Conservation (phyloP, 2,797 vertebrate species). For the Poeciliopsis presidionis region DNA sequence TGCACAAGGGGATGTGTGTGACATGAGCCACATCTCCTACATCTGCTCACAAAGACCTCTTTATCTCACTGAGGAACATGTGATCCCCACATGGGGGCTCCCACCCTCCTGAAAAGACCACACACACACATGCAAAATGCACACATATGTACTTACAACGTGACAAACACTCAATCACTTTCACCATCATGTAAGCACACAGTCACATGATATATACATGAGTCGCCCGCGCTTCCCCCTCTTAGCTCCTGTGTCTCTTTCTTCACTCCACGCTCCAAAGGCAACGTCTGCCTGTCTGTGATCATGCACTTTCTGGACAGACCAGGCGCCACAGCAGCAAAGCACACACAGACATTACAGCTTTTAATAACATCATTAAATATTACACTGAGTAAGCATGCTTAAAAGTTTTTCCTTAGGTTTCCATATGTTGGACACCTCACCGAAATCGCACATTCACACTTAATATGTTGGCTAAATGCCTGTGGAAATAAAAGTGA, state of each 20-base stretch:
- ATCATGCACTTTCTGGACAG: slow-evolving; percentile 57
- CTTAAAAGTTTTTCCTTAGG: neutral
- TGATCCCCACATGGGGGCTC: slow-evolving; percentile 72
- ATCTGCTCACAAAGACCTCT: slow-evolving; percentile 73
- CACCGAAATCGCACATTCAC: neutral
- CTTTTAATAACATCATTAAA: slow-evolving; percentile 18
- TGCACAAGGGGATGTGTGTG: slow-evolving; percentile 28
- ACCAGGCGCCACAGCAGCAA: slow-evolving; percentile 30
- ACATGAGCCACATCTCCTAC: slow-evolving; percentile 53
- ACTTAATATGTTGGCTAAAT: neutral
- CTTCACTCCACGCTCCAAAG: slow-evolving; percentile 22
- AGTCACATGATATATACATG: slow-evolving; percentile 25
- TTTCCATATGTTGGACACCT: neutral
- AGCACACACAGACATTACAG: neutral
- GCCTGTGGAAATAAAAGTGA: neutral
- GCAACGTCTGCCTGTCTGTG: slow-evolving; percentile 28
- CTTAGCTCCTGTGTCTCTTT: slow-evolving; percentile 3
- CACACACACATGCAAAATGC: slow-evolving; percentile 34
- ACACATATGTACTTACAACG: slow-evolving; percentile 22
- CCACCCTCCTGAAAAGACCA: slow-evolving; percentile 54
- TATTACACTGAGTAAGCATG: neutral
- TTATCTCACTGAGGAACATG: slow-evolving; percentile 61
- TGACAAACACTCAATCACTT: slow-evolving; percentile 39
- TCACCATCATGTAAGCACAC: slow-evolving; percentile 35
- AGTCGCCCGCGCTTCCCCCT: neutral